phyloP scores from a whole-genome alignment of 2,888 invertebrate species.

The Galeopsomyia nigrocyanea region DNA sequence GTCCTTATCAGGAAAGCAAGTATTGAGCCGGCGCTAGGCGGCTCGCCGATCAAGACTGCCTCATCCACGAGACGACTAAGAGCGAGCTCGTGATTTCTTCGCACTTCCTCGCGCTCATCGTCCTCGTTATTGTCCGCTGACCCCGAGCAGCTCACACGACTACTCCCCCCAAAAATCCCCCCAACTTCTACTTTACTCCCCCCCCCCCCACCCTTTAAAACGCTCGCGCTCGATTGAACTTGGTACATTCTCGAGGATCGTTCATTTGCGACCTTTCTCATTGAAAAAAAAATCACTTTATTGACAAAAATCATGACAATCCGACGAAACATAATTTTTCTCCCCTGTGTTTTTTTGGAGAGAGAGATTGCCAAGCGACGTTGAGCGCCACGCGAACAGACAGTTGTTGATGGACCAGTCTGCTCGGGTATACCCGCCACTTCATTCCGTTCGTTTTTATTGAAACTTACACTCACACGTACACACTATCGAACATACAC shows the following conservation, averaged over 20 bases:
- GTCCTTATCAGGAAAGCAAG: conserved; percentile 52
- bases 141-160: conserved; percentile 19
- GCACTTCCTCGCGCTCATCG: conserved; percentile 11
- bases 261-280: not conserved
- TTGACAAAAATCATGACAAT: conserved; percentile 5
- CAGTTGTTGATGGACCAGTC: conserved; percentile 11
- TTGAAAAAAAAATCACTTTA: not conserved
- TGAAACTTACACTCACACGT: conserved; percentile 10
- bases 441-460: conserved; percentile 44
- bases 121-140: conserved; percentile 30
- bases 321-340: conserved; percentile 2
- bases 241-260: too few species aligned
- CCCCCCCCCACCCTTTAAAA: too few species aligned
- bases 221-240: too few species aligned
- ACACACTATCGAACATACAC: not conserved
- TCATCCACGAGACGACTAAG: conserved; percentile 49
- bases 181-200: too few species aligned
- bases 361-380: too few species aligned
- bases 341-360: not conserved
- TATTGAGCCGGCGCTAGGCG: conserved; percentile 60
- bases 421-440: conserved; percentile 45
- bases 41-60: conserved; percentile 68
- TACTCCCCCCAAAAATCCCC: too few species aligned
- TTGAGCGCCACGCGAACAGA: too few species aligned
- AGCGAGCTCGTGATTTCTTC: not conserved